Conservation (phyloP, 2,113 vertebrate genomes). For the Lepisosteus oculatus region DNA sequence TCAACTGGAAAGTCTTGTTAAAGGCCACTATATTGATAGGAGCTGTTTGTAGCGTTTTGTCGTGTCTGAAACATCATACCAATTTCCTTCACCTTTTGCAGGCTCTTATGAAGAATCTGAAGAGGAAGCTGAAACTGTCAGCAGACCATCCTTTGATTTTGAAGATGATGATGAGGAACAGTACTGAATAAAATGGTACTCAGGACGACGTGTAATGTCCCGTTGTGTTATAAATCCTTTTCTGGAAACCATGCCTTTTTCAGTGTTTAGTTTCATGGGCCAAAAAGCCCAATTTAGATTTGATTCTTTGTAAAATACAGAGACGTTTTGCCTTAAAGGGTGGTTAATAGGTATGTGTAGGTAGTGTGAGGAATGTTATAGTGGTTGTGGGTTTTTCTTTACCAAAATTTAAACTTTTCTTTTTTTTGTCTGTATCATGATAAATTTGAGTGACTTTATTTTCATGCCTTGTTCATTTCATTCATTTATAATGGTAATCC, state of each 20-base stretch:
- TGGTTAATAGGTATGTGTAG: constrained; percentile 46
- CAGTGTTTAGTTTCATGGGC: background rate
- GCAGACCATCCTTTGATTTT: constrained; percentile 67
- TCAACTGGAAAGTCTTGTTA: background rate
- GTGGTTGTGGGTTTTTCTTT: constrained; percentile 15
- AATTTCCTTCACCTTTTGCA: constrained; percentile 53
- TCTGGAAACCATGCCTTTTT: constrained; percentile 16
- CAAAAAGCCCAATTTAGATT: background rate
- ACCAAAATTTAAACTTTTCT: constrained; percentile 8
- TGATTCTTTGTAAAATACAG: constrained; percentile 19
- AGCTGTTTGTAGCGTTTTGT: background rate
- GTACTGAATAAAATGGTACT: constrained; percentile 36
- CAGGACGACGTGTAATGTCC: background rate
- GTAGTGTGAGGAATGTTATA: constrained; percentile 16
- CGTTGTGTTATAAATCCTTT: constrained; percentile 7
- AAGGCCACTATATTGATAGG: background rate
- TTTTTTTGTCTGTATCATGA: constrained; percentile 21
- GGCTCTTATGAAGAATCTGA: constrained; percentile 83
- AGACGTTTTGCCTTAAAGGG: constrained; percentile 21
- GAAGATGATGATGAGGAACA: constrained; percentile 64
- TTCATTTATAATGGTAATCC: constrained; percentile 40
- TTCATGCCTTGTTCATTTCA: constrained; percentile 23
- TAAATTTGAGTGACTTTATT: constrained; percentile 44
- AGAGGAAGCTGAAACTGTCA: constrained; percentile 64
- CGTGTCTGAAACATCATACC: background rate